Evolutionary conservation across 2,113 vertebrate species (phyloP).

Genomic region (Panurus biarmicus): DNA sequence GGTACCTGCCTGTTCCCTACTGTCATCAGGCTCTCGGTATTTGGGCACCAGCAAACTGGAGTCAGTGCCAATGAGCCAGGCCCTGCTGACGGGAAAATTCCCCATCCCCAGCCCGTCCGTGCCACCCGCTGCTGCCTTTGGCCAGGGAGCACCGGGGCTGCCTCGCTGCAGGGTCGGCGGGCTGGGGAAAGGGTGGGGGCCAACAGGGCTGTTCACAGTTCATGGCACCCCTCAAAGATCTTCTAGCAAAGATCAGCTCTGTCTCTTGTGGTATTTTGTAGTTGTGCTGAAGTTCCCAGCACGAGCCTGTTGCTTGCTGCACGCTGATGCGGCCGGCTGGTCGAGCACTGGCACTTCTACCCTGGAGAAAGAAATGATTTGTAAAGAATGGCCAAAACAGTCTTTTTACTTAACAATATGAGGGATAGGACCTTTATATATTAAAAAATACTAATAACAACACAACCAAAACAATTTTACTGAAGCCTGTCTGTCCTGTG

Average conservation of each 20-base stretch:
- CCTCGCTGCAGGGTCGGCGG: rapidly evolving
- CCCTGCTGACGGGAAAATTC: not conserved
- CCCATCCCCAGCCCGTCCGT: rapidly evolving
- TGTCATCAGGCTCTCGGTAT: not conserved
- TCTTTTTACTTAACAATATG: not conserved
- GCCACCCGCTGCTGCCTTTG: not conserved
- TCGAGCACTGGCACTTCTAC: not conserved
- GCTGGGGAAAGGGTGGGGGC: not conserved
- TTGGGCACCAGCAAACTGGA: rapidly evolving
- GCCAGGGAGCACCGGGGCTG: not conserved
- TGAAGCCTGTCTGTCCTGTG: not conserved
- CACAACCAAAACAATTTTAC: not conserved
- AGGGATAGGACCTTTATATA: not conserved
- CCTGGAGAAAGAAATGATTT: not conserved
- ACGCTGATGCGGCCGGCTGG: rapidly evolving
- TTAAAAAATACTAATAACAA: not conserved
- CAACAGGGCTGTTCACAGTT: not conserved
- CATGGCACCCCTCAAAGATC: not conserved
- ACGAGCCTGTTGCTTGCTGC: not conserved
- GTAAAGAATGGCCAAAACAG: not conserved
- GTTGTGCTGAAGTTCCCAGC: not conserved
- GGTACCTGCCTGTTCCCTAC: not conserved
- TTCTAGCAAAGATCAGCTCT: not conserved
- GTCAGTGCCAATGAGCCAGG: not conserved
- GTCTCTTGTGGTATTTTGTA: not conserved